phyloP scores from a whole-genome alignment of 1,140 invertebrate genomes.

The Gryllus bimaculatus region DNA sequence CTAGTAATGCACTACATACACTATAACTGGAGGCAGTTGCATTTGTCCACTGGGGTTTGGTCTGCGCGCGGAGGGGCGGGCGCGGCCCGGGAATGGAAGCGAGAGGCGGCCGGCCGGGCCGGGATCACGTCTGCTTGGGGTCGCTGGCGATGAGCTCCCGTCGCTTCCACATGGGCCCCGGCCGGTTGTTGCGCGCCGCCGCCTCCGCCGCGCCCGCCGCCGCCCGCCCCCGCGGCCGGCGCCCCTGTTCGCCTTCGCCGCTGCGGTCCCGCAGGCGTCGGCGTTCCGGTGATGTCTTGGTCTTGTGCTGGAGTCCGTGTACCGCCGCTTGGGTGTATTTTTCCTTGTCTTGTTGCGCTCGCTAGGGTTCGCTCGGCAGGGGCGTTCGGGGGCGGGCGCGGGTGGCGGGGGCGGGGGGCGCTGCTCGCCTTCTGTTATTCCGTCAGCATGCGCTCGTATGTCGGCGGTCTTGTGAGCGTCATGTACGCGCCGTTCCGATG shows the following conservation, averaged over 20 bases:
- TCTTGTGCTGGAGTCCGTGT: conserved; percentile 50
- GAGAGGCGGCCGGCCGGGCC: neutral
- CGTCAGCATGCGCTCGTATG: conserved; percentile 51
- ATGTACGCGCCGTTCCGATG: conserved; percentile 55
- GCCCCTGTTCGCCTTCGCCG: too few species aligned
- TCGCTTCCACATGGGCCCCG: conserved; percentile 59
- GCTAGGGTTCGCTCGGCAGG: conserved; percentile 20
- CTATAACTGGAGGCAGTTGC: too few species aligned
- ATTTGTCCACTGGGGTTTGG: too few species aligned
- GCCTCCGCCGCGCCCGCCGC: conserved; percentile 27
- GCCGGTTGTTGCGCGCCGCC: conserved; percentile 22
- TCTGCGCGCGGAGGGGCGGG: too few species aligned
- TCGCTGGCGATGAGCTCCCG: conserved; percentile 71
- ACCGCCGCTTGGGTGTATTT: conserved; percentile 50
- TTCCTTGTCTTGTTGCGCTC: conserved; percentile 47
- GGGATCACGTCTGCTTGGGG: conserved; percentile 32
- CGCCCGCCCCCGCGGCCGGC: neutral
- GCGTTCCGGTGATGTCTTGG: conserved; percentile 36
- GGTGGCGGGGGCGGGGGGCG: conserved; percentile 24
- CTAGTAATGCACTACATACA: too few species aligned
- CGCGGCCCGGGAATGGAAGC: neutral
- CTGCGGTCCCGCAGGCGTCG: conserved; percentile 7
- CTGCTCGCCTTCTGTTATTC: conserved; percentile 28
- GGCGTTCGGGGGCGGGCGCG: neutral
- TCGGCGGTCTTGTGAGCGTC: conserved; percentile 55